phyloP scores from a whole-genome alignment of 2,113 vertebrate genomes.

The Sinocyclocheilus maitianheensis region DNA sequence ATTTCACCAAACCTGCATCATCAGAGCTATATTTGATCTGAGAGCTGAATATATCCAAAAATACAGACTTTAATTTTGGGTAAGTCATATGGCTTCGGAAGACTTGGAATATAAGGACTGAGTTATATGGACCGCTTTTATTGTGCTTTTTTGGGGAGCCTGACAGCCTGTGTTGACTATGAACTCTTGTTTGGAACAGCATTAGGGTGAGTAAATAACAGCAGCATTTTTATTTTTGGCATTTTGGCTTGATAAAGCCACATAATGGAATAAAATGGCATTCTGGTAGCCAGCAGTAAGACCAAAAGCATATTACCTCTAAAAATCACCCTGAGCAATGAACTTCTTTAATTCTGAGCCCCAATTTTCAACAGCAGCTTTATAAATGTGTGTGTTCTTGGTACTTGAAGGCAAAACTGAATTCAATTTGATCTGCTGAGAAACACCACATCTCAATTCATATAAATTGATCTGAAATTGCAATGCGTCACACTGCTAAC shows the following conservation, averaged over 20 bases:
- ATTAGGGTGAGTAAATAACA: background rate
- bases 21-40: background rate
- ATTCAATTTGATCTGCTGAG: background rate
- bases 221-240: background rate
- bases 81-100: background rate
- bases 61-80: background rate
- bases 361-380: background rate
- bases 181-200: background rate
- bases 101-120: background rate
- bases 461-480: background rate
- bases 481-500: background rate
- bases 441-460: background rate
- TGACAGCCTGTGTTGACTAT: background rate
- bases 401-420: background rate
- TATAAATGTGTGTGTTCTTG: background rate
- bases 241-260: background rate
- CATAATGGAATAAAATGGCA: background rate
- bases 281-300: background rate
- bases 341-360: background rate
- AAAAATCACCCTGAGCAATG: background rate
- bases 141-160: background rate
- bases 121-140: background rate
- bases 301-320: background rate
- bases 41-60: background rate
- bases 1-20: background rate